Evolutionary conservation across 1,140 invertebrate species (phyloP).

Genomic region (Physella acuta): DNA sequence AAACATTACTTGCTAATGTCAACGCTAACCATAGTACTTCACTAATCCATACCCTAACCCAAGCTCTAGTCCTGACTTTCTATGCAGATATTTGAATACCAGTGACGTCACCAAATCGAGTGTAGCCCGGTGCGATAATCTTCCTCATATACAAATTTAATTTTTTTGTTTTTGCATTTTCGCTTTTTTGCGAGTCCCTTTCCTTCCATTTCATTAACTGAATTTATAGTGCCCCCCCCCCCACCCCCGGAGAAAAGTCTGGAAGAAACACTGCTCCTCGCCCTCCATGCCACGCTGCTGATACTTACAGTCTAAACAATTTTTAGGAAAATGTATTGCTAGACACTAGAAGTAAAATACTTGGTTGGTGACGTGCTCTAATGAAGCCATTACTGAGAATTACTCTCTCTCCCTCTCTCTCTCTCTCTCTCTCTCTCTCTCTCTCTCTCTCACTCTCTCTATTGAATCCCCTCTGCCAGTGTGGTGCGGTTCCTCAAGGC

Average conservation of each 20-base stretch:
- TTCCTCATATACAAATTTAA: too few species aligned
- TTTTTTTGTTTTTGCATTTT: too few species aligned
- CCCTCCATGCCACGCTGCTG: not conserved
- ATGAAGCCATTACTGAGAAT: not conserved
- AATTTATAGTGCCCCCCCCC: not conserved
- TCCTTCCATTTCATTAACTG: not conserved
- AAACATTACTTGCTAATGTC: too few species aligned
- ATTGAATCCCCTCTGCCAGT: slow-evolving; percentile 31
- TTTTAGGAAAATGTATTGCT: not conserved
- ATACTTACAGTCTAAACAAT: not conserved
- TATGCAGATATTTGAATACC: too few species aligned
- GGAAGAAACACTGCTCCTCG: not conserved
- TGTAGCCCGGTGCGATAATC: too few species aligned
- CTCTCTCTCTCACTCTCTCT: not conserved
- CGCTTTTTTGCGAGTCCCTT: too few species aligned
- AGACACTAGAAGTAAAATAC: not conserved
- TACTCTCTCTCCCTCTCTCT: not conserved
- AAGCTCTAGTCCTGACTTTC: too few species aligned
- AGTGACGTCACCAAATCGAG: too few species aligned
- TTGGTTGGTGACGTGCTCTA: not conserved
- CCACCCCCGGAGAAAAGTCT: too few species aligned
- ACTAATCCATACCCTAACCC: too few species aligned
- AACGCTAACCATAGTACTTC: too few species aligned
- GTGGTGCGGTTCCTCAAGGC: slow-evolving; percentile 49
- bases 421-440: not conserved